Conservation (phyloP, 2,113 vertebrate genomes). For the Geothlypis trichas region DNA sequence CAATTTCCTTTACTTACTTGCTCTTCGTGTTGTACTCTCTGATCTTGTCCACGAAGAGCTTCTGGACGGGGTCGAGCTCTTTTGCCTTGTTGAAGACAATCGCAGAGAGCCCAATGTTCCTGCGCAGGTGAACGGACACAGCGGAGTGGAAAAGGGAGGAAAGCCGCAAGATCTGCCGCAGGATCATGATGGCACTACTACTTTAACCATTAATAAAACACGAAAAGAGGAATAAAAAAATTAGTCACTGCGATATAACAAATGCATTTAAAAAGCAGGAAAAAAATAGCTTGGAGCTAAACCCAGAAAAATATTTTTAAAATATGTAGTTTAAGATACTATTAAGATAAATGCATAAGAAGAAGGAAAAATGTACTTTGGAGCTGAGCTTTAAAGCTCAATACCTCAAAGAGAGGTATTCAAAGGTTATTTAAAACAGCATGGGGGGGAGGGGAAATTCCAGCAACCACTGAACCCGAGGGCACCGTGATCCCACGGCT, state of each 20-base stretch:
- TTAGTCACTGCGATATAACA: fast-evolving
- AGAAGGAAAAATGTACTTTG: not conserved
- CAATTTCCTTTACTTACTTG: conserved; percentile 79
- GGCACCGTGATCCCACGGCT: not conserved
- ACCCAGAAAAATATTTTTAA: not conserved
- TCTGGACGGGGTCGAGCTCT: conserved; percentile 92
- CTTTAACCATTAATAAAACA: not conserved
- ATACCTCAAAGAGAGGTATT: not conserved
- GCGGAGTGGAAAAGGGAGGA: conserved; percentile 79
- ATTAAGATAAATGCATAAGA: not conserved
- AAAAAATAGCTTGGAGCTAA: too few species aligned
- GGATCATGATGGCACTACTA: conserved; percentile 79
- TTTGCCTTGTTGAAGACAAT: conserved; percentile 82
- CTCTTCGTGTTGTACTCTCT: conserved; percentile 89
- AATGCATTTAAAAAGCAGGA: fast-evolving
- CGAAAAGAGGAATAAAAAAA: fast-evolving
- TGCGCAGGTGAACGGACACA: conserved; percentile 74
- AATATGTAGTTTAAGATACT: fast-evolving
- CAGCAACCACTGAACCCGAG: fast-evolving
- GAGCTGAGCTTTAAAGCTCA: not conserved
- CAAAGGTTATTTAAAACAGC: not conserved
- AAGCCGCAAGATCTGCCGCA: conserved; percentile 79
- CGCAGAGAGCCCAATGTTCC: conserved; percentile 91
- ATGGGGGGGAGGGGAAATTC: fast-evolving
- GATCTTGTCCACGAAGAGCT: conserved; percentile 95